Evolutionary conservation across 2,797 vertebrate species (phyloP).

Genomic region (Rachycentron canadum): DNA sequence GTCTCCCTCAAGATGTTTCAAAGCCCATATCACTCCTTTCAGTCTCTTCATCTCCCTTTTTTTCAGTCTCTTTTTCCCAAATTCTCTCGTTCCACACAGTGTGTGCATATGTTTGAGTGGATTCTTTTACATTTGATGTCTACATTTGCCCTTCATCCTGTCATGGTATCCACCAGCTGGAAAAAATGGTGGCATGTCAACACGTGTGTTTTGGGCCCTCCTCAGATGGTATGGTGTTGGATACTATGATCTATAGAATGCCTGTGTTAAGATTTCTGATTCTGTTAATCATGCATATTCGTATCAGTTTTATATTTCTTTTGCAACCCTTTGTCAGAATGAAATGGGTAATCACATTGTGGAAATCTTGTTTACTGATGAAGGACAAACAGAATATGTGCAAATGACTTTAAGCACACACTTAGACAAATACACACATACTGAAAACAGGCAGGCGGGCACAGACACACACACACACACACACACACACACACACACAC

Average conservation of each 20-base stretch:
- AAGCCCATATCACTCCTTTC: constrained; percentile 66
- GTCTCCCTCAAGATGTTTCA: constrained; percentile 76
- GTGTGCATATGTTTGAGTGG: constrained; percentile 23
- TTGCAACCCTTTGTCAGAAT: constrained; percentile 18
- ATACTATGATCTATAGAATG: neutral
- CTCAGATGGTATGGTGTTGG: constrained; percentile 12
- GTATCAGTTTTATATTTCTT: constrained; percentile 22
- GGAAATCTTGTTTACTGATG: constrained; percentile 72
- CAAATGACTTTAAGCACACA: constrained; percentile 66
- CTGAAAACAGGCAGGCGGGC: constrained; percentile 33
- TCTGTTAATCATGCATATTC: constrained; percentile 37
- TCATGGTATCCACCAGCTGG: constrained; percentile 29
- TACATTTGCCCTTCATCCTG: constrained; percentile 33
- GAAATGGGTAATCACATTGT: constrained; percentile 66
- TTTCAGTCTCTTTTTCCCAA: constrained; percentile 34
- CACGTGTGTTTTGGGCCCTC: neutral
- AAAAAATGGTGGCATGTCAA: constrained; percentile 4
- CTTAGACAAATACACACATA: constrained; percentile 44
- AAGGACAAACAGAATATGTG: constrained; percentile 72
- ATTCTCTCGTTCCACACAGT: constrained; percentile 27
- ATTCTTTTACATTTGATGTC: constrained; percentile 43
- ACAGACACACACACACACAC: constrained; percentile 34
- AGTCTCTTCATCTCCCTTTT: constrained; percentile 54
- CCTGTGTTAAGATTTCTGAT: constrained; percentile 19
- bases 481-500: constrained; percentile 37